These are phyloP conservation scores for Epirrhoe alternata DNA, from an alignment of 2,888 invertebrate species.

Conservation along the genomic window DNA sequence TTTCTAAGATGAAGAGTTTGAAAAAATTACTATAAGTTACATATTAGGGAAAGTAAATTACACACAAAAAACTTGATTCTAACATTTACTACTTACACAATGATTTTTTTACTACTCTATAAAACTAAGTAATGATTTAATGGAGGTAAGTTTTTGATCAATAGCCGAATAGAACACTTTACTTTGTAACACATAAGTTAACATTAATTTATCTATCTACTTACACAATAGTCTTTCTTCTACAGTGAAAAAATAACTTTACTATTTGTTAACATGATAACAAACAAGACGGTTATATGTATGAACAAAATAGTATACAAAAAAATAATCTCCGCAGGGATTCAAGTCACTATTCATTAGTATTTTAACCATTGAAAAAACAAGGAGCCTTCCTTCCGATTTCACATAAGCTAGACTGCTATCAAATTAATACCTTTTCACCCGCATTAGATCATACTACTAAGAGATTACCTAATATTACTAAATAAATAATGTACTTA, in stretches of 20 bases:
- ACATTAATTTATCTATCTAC: conserved; percentile 26
- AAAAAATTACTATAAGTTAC: conserved; percentile 11
- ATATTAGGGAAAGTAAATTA: background rate
- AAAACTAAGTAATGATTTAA: conserved; percentile 9
- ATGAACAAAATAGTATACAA: conserved; percentile 38
- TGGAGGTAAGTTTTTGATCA: conserved; percentile 35
- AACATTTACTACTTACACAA: conserved; percentile 19
- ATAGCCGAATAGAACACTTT: conserved; percentile 29
- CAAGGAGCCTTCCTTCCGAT: conserved; percentile 24
- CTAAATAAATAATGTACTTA: conserved; percentile 49
- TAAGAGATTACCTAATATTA: conserved; percentile 30
- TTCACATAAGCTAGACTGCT: conserved; percentile 10
- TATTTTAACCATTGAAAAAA: conserved; percentile 1
- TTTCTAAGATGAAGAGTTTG: conserved; percentile 4
- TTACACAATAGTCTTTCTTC: conserved; percentile 4
- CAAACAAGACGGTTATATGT: conserved; percentile 33
- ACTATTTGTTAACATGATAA: conserved; percentile 18
- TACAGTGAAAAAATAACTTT: conserved; percentile 15
- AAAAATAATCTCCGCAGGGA: conserved; percentile 52
- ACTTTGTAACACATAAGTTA: conserved; percentile 18
- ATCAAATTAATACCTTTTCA: conserved; percentile 51
- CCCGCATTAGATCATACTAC: conserved; percentile 51
- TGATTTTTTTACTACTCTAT: conserved; percentile 8
- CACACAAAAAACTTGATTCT: conserved; percentile 13
- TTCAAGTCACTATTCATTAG: conserved; percentile 7